Percentiles rank a stretch among this genome's conserved stretches.
These are phyloP conservation scores for Aphaenogaster floridana DNA, from an alignment of 1,140 invertebrate genomes.

Conservation along the genomic window DNA sequence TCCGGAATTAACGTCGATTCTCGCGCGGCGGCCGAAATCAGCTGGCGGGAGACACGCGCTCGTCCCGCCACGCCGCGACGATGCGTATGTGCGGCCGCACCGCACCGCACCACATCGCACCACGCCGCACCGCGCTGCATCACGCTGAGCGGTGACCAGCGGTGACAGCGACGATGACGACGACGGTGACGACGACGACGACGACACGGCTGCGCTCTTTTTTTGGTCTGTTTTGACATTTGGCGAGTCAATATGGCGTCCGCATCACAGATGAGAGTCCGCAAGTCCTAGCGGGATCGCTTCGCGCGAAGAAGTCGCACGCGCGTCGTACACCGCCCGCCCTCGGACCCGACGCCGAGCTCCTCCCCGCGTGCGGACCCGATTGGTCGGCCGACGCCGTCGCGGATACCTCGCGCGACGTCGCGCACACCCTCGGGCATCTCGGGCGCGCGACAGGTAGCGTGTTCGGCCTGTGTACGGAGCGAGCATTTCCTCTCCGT, in stretches of 20 bases:
- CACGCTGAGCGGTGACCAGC: background rate
- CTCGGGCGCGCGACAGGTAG: slow-evolving; percentile 22
- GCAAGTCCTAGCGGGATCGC: slow-evolving; percentile 12
- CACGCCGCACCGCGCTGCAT: background rate
- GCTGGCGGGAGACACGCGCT: background rate
- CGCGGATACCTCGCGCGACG: background rate
- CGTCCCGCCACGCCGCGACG: too few relatives aligned
- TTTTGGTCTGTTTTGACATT: slow-evolving; percentile 76
- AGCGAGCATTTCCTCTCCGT: slow-evolving; percentile 66
- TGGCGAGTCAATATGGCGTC: slow-evolving; percentile 73
- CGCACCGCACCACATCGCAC: background rate
- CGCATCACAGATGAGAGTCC: slow-evolving; percentile 71
- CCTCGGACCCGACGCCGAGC: background rate
- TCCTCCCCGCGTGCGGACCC: background rate
- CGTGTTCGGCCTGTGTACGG: slow-evolving; percentile 13
- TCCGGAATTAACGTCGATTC: background rate
- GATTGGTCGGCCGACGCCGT: background rate
- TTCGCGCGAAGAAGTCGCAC: background rate
- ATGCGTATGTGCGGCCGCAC: too few relatives aligned
- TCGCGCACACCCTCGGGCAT: background rate
- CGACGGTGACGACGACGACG: background rate
- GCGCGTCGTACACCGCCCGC: background rate
- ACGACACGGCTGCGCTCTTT: slow-evolving; percentile 37
- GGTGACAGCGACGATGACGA: slow-evolving; percentile 25
- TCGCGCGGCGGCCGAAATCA: background rate